Conservation (phyloP, 2,888 invertebrate species). For the Craniophora ligustri region DNA sequence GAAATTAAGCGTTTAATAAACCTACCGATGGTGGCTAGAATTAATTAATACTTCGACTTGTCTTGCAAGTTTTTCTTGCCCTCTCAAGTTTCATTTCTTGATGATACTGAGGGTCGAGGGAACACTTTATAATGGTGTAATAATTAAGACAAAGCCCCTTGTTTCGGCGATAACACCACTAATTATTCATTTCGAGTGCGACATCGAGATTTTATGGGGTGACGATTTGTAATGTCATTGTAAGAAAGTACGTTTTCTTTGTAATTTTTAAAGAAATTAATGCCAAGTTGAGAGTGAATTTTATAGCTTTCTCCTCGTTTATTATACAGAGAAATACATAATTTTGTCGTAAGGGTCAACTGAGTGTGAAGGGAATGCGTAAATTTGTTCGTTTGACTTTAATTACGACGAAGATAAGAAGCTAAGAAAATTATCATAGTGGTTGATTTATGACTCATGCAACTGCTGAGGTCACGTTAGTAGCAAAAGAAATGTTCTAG, state of each 20-base stretch:
- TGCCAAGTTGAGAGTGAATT: slow-evolving; percentile 27
- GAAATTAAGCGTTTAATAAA: slow-evolving; percentile 86
- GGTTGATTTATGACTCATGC: too few species aligned
- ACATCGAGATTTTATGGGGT: slow-evolving; percentile 80
- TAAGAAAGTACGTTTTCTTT: slow-evolving; percentile 39
- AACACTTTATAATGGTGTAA: slow-evolving; percentile 82
- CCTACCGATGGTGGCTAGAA: slow-evolving; percentile 76
- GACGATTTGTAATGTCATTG: slow-evolving; percentile 75
- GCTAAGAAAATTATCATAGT: neutral
- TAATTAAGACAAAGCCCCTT: slow-evolving; percentile 86
- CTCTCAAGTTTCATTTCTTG: slow-evolving; percentile 73
- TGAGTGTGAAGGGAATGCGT: slow-evolving; percentile 27
- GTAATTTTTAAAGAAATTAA: slow-evolving; percentile 52
- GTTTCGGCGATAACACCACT: slow-evolving; percentile 76
- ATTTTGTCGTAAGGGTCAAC: slow-evolving; percentile 40
- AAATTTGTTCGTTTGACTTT: slow-evolving; percentile 31
- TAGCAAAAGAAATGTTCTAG: too few species aligned
- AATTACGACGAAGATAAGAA: neutral
- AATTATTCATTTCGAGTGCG: slow-evolving; percentile 82
- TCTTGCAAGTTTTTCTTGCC: slow-evolving; percentile 78
- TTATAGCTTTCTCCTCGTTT: slow-evolving; percentile 43
- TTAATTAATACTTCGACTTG: slow-evolving; percentile 85
- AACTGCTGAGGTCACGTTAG: too few species aligned
- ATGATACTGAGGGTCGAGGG: slow-evolving; percentile 79
- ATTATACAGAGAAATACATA: slow-evolving; percentile 26